Conservation (phyloP, 1,140 invertebrate species). For the Teleopsis dalmanni region DNA sequence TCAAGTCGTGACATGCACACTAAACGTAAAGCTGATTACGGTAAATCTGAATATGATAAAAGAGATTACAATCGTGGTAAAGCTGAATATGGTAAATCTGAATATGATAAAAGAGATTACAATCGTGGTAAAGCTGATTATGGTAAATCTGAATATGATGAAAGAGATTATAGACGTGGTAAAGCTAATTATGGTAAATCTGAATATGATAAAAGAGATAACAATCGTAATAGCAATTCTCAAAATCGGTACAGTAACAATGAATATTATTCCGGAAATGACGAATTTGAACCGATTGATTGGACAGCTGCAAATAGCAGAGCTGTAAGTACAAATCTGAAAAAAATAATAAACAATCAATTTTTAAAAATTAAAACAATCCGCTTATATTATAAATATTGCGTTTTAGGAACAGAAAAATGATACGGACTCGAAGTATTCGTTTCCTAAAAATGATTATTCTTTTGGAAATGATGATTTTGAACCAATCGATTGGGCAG, state of each 20-base stretch:
- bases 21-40: neutral
- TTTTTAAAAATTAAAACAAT: neutral
- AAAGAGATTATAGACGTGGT: slow-evolving; percentile 5
- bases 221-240: neutral
- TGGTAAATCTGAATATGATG: too few relatives aligned
- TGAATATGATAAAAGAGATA: slow-evolving; percentile 8
- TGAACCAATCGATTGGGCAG: slow-evolving; percentile 30
- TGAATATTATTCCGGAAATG: neutral
- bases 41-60: too few relatives aligned
- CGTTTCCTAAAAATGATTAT: neutral
- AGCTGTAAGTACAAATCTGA: neutral
- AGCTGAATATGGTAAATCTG: too few relatives aligned
- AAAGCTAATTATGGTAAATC: neutral
- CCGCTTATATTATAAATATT: too few relatives aligned
- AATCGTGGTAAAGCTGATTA: too few relatives aligned
- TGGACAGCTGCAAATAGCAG: neutral
- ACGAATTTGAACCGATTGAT: too few relatives aligned
- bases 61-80: too few relatives aligned
- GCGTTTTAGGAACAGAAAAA: too few relatives aligned
- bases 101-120: too few relatives aligned
- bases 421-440: neutral
- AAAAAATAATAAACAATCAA: neutral
- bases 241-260: neutral
- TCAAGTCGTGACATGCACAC: too few relatives aligned
- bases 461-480: slow-evolving; percentile 9